Evolutionary conservation across 2,888 invertebrate genomes (phyloP).

Genomic region (Conus canariensis): DNA sequence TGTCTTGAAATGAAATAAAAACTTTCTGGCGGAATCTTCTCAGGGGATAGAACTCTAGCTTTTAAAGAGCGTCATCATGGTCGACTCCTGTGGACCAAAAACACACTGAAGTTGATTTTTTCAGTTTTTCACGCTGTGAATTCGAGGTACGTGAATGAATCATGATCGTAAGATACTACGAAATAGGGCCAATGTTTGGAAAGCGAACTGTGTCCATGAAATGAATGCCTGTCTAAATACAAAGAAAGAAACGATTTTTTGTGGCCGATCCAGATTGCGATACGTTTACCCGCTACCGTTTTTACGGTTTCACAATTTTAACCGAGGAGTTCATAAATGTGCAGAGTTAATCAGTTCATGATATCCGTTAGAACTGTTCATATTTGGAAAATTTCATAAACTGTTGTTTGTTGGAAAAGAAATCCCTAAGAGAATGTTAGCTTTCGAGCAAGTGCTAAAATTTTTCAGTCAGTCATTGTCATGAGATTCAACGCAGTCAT

Average conservation of each 20-base stretch:
- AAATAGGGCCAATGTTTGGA: neutral
- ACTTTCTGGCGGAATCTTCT: neutral
- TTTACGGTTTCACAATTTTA: neutral
- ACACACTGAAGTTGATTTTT: neutral
- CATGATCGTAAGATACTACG: neutral
- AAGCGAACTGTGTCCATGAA: neutral
- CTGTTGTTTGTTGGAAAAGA: too few relatives aligned
- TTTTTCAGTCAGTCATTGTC: too few relatives aligned
- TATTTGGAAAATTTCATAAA: too few relatives aligned
- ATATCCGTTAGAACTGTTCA: too few relatives aligned
- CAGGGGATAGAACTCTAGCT: slow-evolving; percentile 24
- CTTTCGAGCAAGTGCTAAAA: too few relatives aligned
- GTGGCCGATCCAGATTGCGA: neutral
- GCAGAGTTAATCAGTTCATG: too few relatives aligned
- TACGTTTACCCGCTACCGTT: neutral
- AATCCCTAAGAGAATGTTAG: too few relatives aligned
- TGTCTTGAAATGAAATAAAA: slow-evolving; percentile 10
- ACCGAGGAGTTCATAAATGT: too few relatives aligned
- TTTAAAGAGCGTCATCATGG: slow-evolving; percentile 31
- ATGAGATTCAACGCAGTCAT: too few relatives aligned
- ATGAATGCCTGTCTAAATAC: neutral
- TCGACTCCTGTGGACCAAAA: slow-evolving; percentile 11
- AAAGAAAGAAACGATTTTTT: neutral
- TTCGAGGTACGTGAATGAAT: neutral
- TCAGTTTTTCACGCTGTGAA: neutral